Conservation (phyloP, 2,797 vertebrate genomes). For the Myripristis jacobus region DNA sequence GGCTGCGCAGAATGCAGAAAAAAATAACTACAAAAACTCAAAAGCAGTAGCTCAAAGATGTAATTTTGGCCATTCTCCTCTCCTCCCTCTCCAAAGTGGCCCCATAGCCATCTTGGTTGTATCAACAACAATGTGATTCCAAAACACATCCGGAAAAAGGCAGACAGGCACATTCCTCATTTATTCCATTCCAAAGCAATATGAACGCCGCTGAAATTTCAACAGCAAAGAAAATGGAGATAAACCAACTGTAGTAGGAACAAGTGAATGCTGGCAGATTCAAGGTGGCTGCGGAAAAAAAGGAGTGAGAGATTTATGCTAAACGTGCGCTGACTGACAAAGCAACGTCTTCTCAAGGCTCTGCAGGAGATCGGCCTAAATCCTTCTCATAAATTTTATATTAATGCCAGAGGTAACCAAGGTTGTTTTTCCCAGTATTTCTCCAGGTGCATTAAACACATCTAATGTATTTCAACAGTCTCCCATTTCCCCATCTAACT, state of each 20-base stretch:
- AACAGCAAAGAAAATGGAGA: conserved; percentile 29
- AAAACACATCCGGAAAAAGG: not conserved
- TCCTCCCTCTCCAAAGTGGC: not conserved
- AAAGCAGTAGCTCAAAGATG: not conserved
- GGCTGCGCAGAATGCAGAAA: not conserved
- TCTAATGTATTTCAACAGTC: conserved; percentile 72
- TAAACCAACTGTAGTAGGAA: conserved; percentile 38
- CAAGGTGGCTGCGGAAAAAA: conserved; percentile 69
- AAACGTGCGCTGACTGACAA: conserved; percentile 83
- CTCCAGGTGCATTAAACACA: conserved; percentile 77
- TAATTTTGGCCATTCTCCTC: not conserved
- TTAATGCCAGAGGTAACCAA: conserved; percentile 82
- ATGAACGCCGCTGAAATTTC: conserved; percentile 12
- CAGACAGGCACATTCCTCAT: not conserved
- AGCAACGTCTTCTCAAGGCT: conserved; percentile 78
- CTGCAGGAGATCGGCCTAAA: conserved; percentile 78
- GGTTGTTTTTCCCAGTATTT: conserved; percentile 78
- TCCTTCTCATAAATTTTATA: conserved; percentile 83
- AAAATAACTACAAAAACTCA: not conserved
- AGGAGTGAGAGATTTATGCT: conserved; percentile 78
- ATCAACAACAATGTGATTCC: not conserved
- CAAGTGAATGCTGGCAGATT: conserved; percentile 66
- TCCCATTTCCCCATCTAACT: conserved; percentile 64
- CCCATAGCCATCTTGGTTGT: not conserved
- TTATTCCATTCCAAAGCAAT: not conserved